phyloP scores from a whole-genome alignment of 2,113 vertebrate species.

The Mustela lutreola region DNA sequence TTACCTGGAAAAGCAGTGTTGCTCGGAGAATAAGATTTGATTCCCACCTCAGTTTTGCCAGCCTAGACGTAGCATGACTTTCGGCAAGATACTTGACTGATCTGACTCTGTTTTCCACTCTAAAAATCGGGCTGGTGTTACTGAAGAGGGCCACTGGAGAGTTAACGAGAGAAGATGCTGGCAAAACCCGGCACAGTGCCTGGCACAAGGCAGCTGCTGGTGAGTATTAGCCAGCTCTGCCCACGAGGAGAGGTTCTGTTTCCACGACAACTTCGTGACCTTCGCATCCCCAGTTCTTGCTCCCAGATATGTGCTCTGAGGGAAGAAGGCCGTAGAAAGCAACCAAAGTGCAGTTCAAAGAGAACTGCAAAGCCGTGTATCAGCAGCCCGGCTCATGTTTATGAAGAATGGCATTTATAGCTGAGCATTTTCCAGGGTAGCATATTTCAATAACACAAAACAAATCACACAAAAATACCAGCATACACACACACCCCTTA shows the following conservation, averaged over 20 bases:
- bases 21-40: neutral
- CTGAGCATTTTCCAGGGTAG: constrained; percentile 67
- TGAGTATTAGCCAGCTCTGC: neutral
- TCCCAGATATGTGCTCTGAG: constrained; percentile 39
- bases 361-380: constrained; percentile 37
- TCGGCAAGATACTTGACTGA: neutral
- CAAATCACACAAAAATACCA: constrained; percentile 74
- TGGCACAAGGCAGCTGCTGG: neutral
- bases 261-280: neutral
- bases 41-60: neutral
- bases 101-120: neutral
- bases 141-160: neutral
- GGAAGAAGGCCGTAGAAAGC: constrained; percentile 14
- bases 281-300: neutral
- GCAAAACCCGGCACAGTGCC: neutral
- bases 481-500: neutral
- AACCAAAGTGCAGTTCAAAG: constrained; percentile 57
- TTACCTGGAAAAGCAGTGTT: neutral
- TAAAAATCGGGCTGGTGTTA: neutral
- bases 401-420: constrained; percentile 76
- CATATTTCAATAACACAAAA: constrained; percentile 76
- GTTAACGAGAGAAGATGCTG: neutral
- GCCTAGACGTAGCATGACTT: neutral
- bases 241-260: neutral
- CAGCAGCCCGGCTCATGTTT: constrained; percentile 57